Base-by-base conservation (phyloP, 1,140 invertebrate species). In the Arctopsyche grandis region DNA sequence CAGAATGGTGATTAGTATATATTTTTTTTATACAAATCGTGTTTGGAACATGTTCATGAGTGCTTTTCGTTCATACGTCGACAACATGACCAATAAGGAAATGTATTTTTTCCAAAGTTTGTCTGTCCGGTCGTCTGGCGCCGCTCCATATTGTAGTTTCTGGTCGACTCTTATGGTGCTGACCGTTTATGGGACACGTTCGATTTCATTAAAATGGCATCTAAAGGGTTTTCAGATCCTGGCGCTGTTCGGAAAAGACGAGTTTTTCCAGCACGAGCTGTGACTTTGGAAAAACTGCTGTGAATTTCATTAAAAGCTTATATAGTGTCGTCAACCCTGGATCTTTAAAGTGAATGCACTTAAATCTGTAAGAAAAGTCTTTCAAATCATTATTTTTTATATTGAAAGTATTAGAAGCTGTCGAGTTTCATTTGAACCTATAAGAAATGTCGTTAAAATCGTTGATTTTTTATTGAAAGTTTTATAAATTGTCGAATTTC, bases 111-210 rank as follows among this genome's bases (percentile, higher is more conserved):
- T 76, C 58, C 74, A 63, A 24, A 38, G 26, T 38, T 38, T 38
- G 29, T 38, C 29, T 7, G 7, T 7, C 29, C 38, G 9, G 56
- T 44, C 38, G 7, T 14, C 29, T 76, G 74, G 74, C 74, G 74
- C 74, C 74, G 74, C 22, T 76, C 56, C 58, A 76, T 76, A 76
- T 26, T 9, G 14, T 26, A 4, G 16, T 21, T 5, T 10, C 16
- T 19, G 9, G n/a, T 48, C 16, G 69, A 22, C 66, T 69, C 22
- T 71, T 52, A 29, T 56, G 12, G 71, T 19, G 9, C 3, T 9
- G 24, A 52, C 74, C 74, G 29, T 76, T 76, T 76, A 63, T 63
- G 74, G 74, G 43, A 63, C 48, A 14, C 19, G 48, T 21, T 21
- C 43, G 46, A 56, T 74, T 74, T 56, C 69, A 44, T 70, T 74